phyloP scores from a whole-genome alignment of 2,888 invertebrate species.

The Tetramorium bicarinatum region DNA sequence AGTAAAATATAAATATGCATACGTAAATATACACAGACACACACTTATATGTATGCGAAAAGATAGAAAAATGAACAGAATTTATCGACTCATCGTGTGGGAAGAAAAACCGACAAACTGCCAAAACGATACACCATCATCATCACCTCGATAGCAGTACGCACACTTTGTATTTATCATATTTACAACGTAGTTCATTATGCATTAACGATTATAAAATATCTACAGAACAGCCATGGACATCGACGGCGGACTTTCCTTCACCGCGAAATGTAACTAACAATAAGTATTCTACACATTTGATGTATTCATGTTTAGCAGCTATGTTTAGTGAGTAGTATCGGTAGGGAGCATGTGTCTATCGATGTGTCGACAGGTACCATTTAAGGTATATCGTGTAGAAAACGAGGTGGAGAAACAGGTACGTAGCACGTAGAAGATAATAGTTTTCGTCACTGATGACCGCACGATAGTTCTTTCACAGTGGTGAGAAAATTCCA shows the following conservation, averaged over 20 bases:
- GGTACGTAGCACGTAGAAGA: constrained; percentile 24
- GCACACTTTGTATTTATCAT: constrained; percentile 79
- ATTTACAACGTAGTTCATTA: constrained; percentile 73
- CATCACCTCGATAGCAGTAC: constrained; percentile 72
- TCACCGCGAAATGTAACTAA: constrained; percentile 48
- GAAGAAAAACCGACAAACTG: constrained; percentile 72
- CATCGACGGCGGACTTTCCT: constrained; percentile 42
- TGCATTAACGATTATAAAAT: constrained; percentile 46
- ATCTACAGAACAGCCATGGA: constrained; percentile 11
- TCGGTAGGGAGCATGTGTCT: constrained; percentile 66
- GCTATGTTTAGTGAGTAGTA: constrained; percentile 66
- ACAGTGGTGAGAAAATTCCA: background rate
- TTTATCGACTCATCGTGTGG: constrained; percentile 13
- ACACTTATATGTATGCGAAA: background rate
- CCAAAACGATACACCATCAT: constrained; percentile 76
- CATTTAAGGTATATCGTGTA: constrained; percentile 36
- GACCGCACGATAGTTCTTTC: background rate
- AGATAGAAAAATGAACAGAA: constrained; percentile 1
- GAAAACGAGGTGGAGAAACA: constrained; percentile 31
- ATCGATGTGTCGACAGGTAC: constrained; percentile 62
- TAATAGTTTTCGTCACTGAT: background rate
- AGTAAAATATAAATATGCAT: constrained; percentile 60
- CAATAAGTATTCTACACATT: constrained; percentile 31
- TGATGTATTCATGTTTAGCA: constrained; percentile 63
- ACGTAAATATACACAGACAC: constrained; percentile 1